Evolutionary conservation across 2,797 vertebrate genomes (phyloP), one percentile per base, ranked within the genome.

Genomic region (Clarias platycephalus): DNA sequence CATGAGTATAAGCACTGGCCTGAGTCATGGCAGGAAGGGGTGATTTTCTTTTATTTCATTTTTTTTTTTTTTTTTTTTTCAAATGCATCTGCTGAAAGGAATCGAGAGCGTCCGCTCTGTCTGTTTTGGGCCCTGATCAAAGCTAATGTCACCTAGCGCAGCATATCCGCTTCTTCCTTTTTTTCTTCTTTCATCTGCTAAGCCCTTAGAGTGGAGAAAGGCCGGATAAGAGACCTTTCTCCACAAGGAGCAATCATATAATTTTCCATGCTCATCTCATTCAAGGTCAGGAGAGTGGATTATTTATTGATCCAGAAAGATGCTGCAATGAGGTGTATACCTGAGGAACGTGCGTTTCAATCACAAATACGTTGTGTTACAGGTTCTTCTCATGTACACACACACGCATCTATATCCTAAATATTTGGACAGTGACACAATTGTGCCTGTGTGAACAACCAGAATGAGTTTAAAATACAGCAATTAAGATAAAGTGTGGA

Each of bases 291-390:
- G 66, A 71, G 85, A 88, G 86, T 37, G 62, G 81, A 87, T 90
- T 90, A 88, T 89, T 87, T 78, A 90, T 88, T 89, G 90, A 91
- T 91, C 89, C 79, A 85, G 80, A 90, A 86, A 85, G 85, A 90
- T 88, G 86, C 63, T 63, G 85, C 72, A 67, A 55, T 74, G 80
- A 58, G 55, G 66, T 64, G 77, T 74, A 84, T 28, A 57, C 78
- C 74, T 80, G 76, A 86, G 83, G 77, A 78, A 85, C 6, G 31
- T 72, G 80, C 74, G 68, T 85, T 88, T 88, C 85, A 86, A 84
- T 88, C 87, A 87, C 83, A 79, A 72, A 83, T 79, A 77, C 34
- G 63, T 34, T 28, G 31, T 83, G 57, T 24, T 77, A 37, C 37
- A 77, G 44, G 10, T 49, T 13, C 10, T 49, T 49, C 44, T 49